Percentiles rank a stretch among this genome's conserved stretches.
phyloP scores from a whole-genome alignment of 2,888 invertebrate genomes.

The Pollenia labialis region DNA sequence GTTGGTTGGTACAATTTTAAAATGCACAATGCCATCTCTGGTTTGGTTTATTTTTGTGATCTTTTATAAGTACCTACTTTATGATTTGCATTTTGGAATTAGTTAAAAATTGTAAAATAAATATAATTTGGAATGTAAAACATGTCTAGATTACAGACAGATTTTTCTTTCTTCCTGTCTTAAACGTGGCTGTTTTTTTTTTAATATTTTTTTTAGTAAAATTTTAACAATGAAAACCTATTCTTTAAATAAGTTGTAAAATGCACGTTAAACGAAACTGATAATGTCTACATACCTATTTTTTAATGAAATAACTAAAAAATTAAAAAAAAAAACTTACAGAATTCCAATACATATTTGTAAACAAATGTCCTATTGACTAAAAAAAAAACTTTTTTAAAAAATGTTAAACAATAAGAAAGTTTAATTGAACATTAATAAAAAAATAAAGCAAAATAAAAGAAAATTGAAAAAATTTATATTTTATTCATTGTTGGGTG shows the following conservation, averaged over 20 bases:
- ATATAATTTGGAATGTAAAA: constrained; percentile 41
- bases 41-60: background rate
- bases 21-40: background rate
- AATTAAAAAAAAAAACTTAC: no score
- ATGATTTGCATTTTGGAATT: constrained; percentile 25
- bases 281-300: no score
- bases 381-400: background rate
- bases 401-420: constrained; percentile 24
- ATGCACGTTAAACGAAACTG: no score
- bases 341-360: background rate
- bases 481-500: constrained; percentile 46
- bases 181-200: background rate
- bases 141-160: constrained; percentile 31
- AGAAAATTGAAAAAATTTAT: background rate
- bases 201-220: background rate
- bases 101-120: background rate
- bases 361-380: background rate
- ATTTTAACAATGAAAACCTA: background rate
- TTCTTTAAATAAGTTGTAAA: no score
- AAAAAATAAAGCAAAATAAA: background rate
- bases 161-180: constrained; percentile 51
- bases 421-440: constrained; percentile 22
- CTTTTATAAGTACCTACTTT: background rate
- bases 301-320: no score
- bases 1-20: background rate